These are phyloP conservation scores for Heliothis peltigera DNA, from an alignment of 2,888 invertebrate species.

Conservation along the genomic window DNA sequence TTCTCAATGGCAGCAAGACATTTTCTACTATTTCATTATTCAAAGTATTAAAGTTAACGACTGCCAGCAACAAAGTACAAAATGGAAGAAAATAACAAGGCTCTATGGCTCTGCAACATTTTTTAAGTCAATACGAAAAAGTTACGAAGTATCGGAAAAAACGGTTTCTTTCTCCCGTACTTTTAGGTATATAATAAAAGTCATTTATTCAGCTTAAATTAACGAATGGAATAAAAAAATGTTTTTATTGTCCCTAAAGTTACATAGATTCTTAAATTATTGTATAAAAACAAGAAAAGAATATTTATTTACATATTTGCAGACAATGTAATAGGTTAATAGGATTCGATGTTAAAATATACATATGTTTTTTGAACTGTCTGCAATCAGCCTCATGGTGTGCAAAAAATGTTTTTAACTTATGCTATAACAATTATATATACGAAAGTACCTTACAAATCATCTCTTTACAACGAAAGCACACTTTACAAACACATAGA, in stretches of 20 bases:
- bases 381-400: too few relatives aligned
- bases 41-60: too few relatives aligned
- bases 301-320: neutral
- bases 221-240: conserved; percentile 15
- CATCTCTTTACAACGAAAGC: too few relatives aligned
- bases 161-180: conserved; percentile 16
- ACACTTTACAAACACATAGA: too few relatives aligned
- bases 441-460: too few relatives aligned
- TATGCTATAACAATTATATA: too few relatives aligned
- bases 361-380: too few relatives aligned
- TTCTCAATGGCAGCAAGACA: too few relatives aligned
- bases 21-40: too few relatives aligned
- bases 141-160: conserved; percentile 17
- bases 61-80: conserved; percentile 14
- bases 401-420: too few relatives aligned
- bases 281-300: neutral
- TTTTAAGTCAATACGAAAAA: conserved; percentile 31
- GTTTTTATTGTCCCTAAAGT: neutral
- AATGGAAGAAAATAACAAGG: conserved; percentile 39
- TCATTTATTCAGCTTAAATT: neutral
- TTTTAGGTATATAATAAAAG: conserved; percentile 11
- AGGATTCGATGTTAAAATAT: too few relatives aligned
- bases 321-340: too few relatives aligned
- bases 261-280: neutral
- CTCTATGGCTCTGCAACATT: conserved; percentile 33